Conservation (phyloP, 2,797 vertebrate genomes). For the Mionectes olivaceus region DNA sequence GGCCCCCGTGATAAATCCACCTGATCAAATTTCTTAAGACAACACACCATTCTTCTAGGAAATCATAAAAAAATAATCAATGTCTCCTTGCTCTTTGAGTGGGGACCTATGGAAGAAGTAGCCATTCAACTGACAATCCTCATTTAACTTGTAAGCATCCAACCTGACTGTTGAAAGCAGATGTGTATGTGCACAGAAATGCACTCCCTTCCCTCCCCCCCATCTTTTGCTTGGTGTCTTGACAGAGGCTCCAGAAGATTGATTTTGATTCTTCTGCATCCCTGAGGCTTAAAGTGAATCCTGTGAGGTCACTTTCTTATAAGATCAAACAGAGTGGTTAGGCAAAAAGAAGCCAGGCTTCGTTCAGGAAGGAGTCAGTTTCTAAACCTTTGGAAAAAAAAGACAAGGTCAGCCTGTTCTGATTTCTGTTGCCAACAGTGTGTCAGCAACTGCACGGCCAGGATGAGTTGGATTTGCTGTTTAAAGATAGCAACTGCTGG, state of each 20-base stretch:
- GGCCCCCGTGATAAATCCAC: background rate
- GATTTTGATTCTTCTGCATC: slow-evolving; percentile 3
- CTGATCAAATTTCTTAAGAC: slow-evolving; percentile 2
- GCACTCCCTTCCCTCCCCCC: too few species aligned
- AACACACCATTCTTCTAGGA: slow-evolving; percentile 13
- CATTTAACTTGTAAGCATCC: background rate
- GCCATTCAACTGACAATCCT: background rate
- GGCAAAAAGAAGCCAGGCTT: background rate
- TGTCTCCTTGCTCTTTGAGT: background rate
- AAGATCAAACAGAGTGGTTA: background rate
- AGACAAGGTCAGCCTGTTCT: background rate
- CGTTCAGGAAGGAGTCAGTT: background rate
- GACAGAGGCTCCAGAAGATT: background rate
- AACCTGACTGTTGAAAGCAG: background rate
- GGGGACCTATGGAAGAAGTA: background rate
- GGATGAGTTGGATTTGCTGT: background rate
- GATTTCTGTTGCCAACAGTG: background rate
- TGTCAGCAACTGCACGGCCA: background rate
- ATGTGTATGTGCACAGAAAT: background rate
- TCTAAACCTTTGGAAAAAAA: background rate
- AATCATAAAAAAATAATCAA: background rate
- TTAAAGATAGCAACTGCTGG: background rate
- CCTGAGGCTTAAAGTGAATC: slow-evolving; percentile 2
- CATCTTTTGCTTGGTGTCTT: background rate
- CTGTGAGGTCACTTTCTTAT: background rate